Evolutionary conservation across 2,113 vertebrate species (phyloP), one percentile per base, ranked within the genome.

Genomic region (Callipepla squamata): DNA sequence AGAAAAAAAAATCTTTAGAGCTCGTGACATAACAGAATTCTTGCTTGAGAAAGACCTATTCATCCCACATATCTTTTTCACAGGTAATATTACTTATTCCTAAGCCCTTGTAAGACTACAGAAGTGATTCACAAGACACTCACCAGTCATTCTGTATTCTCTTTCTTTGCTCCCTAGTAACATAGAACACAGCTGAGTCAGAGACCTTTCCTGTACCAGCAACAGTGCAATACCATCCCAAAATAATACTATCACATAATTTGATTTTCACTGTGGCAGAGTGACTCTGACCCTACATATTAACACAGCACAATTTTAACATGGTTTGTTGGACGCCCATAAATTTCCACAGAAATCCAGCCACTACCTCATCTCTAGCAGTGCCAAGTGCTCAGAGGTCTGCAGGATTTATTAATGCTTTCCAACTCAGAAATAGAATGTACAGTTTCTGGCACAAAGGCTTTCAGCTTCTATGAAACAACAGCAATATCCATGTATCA

Each of bases 381-480:
- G 16, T 82, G 90, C 36, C 87, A 80, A 44, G 42, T 51, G 47
- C 38, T 94, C 80, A 90, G 47, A 88, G 32, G 13, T 80, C 83
- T 94, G 38, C 45, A 83, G 47, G 42, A 88, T 96, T 96, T 83
- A 94, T 91, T 78, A 79, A 34, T 30, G 25, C 14, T 83, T 84
- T 74, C 67, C 40, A 80, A 28, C 36, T 66, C 45, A 51, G 72
- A 38, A 83, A 51, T 7, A 89, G 62, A 42, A 75, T 44, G 19
- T 40, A 91, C 13, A 13, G 82, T 62, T 90, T 85, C 50, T 23
- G 87, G 34, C 70, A 42, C 45, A 89, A 89, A 93, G 72, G 72
- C 16, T 80, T 90, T 85, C 81, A 21, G 2, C 2, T 1, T 44
- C 42, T 28, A 25, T 12, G 30, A 76, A 87, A 61, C 14, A 67